Conservation (phyloP, 2,888 invertebrate species). For the Habrosyne pyritoides region DNA sequence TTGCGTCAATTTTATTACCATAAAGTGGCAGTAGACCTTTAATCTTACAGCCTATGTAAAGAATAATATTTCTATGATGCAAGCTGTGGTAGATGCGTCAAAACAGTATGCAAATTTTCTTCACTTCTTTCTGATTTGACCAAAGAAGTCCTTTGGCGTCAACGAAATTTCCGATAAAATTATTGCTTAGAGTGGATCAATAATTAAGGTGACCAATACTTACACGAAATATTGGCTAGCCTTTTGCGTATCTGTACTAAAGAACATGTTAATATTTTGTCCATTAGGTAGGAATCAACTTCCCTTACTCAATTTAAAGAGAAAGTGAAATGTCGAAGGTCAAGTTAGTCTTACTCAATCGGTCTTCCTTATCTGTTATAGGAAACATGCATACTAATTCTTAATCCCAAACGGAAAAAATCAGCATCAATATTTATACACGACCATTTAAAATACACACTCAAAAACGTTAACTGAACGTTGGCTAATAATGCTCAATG, state of each 20-base stretch:
- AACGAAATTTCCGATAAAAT: background rate
- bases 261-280: too few relatives aligned
- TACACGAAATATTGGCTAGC: too few relatives aligned
- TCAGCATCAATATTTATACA: background rate
- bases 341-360: too few relatives aligned
- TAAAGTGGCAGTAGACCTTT: background rate
- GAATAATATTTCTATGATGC: too few relatives aligned
- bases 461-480: background rate
- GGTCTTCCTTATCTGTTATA: too few relatives aligned
- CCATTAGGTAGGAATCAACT: too few relatives aligned
- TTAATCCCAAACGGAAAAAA: too few relatives aligned
- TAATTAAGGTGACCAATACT: too few relatives aligned
- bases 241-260: too few relatives aligned
- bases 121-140: background rate
- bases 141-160: background rate
- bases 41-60: background rate
- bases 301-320: too few relatives aligned
- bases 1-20: background rate
- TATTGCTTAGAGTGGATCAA: background rate
- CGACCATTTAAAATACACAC: background rate
- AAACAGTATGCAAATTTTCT: background rate
- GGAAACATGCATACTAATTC: background rate
- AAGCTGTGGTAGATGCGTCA: too few relatives aligned
- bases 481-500: constrained; percentile 11
- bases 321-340: too few relatives aligned